These are phyloP conservation scores for Gryon sp. DNA, from an alignment of 1,140 invertebrate genomes.

Conservation along the genomic window DNA sequence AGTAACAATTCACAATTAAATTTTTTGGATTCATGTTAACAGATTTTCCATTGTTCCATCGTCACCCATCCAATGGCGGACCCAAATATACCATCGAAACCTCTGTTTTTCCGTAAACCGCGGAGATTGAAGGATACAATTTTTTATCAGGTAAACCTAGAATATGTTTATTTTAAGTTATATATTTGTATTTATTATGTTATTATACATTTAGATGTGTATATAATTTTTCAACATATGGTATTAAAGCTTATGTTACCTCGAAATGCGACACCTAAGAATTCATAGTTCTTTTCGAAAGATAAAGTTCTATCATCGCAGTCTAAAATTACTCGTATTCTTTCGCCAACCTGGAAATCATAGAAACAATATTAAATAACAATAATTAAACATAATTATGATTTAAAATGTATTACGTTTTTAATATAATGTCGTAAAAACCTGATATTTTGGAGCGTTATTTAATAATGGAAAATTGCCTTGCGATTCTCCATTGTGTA, in stretches of 20 bases:
- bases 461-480: conserved; percentile 97
- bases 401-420: background rate
- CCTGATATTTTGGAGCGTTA: conserved; percentile 99
- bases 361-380: conserved; percentile 19
- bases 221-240: too few species aligned
- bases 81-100: conserved; percentile 99
- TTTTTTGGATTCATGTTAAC: too few species aligned
- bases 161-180: conserved; percentile 65
- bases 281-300: conserved; percentile 99
- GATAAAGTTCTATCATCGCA: conserved; percentile 98
- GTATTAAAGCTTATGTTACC: conserved; percentile 80
- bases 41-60: conserved; percentile 33
- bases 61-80: conserved; percentile 94
- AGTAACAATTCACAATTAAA: too few species aligned
- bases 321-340: conserved; percentile 97
- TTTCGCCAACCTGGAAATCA: conserved; percentile 92
- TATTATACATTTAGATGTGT: too few species aligned
- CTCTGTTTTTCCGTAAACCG: conserved; percentile 99
- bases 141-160: conserved; percentile 94
- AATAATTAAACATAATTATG: background rate
- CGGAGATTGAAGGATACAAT: conserved; percentile 97
- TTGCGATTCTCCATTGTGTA: conserved; percentile 97
- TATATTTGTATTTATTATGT: background rate
- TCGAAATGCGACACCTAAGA: conserved; percentile 98
- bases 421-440: conserved; percentile 72